phyloP scores from a whole-genome alignment of 2,888 invertebrate species.

The Pandemis corylana region DNA sequence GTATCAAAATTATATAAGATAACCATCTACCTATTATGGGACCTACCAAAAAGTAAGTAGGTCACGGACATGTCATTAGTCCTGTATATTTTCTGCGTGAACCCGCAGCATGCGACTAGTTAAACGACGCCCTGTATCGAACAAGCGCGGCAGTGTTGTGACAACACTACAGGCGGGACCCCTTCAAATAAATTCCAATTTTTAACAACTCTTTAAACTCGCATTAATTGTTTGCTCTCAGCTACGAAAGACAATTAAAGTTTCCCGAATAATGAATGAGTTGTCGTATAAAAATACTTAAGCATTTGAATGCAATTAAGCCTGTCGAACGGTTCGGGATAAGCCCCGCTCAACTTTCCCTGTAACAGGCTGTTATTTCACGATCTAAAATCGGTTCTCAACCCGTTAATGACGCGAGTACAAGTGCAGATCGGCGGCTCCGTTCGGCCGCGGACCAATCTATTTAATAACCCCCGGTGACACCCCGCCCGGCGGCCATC shows the following conservation, averaged over 20 bases:
- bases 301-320: constrained; percentile 78
- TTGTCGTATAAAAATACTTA: constrained; percentile 52
- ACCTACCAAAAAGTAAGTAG: too few relatives aligned
- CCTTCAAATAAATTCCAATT: constrained; percentile 34
- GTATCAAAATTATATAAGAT: too few relatives aligned
- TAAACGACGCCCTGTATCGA: constrained; percentile 1
- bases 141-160: constrained; percentile 19
- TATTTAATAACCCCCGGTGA: constrained; percentile 86
- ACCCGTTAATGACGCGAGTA: constrained; percentile 85
- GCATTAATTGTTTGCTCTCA: constrained; percentile 39
- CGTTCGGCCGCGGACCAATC: constrained; percentile 86
- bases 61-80: not conserved
- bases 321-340: constrained; percentile 76
- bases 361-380: constrained; percentile 85
- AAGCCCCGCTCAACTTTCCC: constrained; percentile 83
- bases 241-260: constrained; percentile 47
- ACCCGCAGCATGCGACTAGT: not conserved
- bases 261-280: constrained; percentile 46
- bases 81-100: not conserved
- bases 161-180: constrained; percentile 26
- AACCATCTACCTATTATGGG: too few relatives aligned
- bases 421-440: constrained; percentile 85
- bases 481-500: constrained; percentile 85
- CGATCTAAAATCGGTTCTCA: constrained; percentile 84
- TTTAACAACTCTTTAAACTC: constrained; percentile 42